A percentile compares a stretch with the other conserved stretches of the same genome.
Evolutionary conservation across 2,888 invertebrate genomes (phyloP).

Genomic region (Merodon equestris): DNA sequence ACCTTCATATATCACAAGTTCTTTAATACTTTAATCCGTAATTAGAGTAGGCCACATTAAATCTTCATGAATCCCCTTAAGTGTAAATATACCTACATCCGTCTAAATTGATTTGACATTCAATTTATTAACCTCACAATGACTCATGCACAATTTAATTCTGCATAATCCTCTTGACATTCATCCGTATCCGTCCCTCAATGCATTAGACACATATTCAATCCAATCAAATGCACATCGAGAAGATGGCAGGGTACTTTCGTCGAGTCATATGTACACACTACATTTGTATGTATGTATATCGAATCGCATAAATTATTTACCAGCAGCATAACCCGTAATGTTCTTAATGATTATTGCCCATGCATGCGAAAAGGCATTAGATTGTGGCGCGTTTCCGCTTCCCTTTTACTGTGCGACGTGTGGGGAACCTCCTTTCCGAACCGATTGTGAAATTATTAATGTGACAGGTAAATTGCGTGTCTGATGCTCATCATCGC

Average conservation of each 20-base stretch:
- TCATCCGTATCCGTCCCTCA: constrained; percentile 32
- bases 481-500: constrained; percentile 43
- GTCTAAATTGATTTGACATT: constrained; percentile 26
- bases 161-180: constrained; percentile 37
- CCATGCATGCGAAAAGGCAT: constrained; percentile 54
- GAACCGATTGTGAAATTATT: constrained; percentile 53
- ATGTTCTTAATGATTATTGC: constrained; percentile 63
- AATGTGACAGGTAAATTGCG: constrained; percentile 64
- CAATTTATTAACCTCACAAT: constrained; percentile 35
- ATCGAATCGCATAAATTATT: constrained; percentile 52
- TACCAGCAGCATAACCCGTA: constrained; percentile 41
- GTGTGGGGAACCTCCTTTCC: constrained; percentile 22
- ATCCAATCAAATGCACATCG: constrained; percentile 57
- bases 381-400: constrained; percentile 20
- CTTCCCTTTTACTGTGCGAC: not conserved
- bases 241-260: constrained; percentile 14
- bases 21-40: no score
- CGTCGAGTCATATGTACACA: constrained; percentile 25
- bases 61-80: not conserved
- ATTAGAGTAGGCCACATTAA: not conserved
- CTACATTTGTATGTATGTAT: no score
- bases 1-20: no score
- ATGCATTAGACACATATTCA: constrained; percentile 30
- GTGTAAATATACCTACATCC: not conserved
- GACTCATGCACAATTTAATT: constrained; percentile 38